A percentile compares a stretch with the other conserved stretches of the same genome.
Conservation (phyloP, 2,797 vertebrate species). For the Eulemur coronatus region DNA sequence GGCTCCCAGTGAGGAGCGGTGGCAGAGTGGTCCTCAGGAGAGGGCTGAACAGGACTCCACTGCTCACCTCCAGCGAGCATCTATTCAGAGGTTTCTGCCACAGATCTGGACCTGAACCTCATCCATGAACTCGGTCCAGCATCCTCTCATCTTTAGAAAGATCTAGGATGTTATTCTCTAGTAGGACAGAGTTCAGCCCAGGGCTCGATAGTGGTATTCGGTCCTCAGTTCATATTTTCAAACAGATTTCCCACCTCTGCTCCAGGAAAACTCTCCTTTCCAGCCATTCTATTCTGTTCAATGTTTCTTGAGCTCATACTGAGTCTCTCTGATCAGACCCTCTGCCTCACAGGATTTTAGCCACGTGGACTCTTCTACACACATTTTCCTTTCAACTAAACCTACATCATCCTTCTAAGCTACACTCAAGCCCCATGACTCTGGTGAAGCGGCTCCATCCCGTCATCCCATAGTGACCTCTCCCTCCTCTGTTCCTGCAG, state of each 20-base stretch:
- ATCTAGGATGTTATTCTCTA: not conserved
- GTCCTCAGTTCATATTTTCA: not conserved
- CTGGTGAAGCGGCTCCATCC: not conserved
- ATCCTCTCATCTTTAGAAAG: not conserved
- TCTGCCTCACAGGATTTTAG: not conserved
- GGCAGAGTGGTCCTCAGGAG: not conserved
- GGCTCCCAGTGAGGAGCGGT: not conserved
- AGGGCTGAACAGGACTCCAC: not conserved
- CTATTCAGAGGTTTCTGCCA: not conserved
- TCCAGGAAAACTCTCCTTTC: not conserved
- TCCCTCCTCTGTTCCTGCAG: not conserved
- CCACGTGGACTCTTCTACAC: not conserved
- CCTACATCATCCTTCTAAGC: not conserved
- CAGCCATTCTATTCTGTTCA: not conserved
- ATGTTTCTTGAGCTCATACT: not conserved
- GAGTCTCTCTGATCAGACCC: not conserved
- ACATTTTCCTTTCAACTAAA: not conserved
- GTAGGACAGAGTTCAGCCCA: not conserved
- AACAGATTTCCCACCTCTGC: not conserved
- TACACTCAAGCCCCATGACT: not conserved
- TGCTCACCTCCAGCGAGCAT: accelerated
- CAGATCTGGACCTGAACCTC: not conserved
- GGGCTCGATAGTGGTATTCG: not conserved
- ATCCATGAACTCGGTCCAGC: not conserved
- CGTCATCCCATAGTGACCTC: not conserved